These are phyloP conservation scores for Suncus etruscus DNA, from an alignment of 2,113 vertebrate species.

Conservation along the genomic window DNA sequence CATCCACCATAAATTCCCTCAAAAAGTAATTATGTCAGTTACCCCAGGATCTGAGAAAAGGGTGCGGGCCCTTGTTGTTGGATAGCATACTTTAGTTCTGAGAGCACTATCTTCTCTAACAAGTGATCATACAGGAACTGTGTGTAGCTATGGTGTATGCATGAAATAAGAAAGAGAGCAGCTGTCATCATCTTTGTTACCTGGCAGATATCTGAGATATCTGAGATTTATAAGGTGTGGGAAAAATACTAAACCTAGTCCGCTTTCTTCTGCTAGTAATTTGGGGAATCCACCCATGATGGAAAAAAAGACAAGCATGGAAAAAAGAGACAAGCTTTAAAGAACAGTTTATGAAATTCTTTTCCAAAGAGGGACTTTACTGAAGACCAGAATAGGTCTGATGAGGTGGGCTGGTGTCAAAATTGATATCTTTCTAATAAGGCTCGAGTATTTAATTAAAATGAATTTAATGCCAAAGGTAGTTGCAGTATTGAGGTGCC, in stretches of 20 bases:
- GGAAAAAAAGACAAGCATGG: too few species aligned
- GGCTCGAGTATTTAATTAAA: slow-evolving; percentile 63
- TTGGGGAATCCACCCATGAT: slow-evolving; percentile 19
- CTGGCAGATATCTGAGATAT: slow-evolving; percentile 64
- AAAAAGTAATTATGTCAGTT: neutral
- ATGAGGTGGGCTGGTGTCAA: slow-evolving; percentile 43
- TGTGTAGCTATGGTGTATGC: neutral
- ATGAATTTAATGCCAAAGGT: slow-evolving; percentile 31
- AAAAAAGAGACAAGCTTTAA: slow-evolving; percentile 9
- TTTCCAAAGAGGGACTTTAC: neutral
- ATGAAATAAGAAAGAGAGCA: slow-evolving; percentile 17
- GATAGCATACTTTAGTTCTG: neutral
- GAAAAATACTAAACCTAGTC: slow-evolving; percentile 56
- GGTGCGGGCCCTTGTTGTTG: neutral
- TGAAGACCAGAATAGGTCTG: slow-evolving; percentile 9
- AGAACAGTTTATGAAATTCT: neutral
- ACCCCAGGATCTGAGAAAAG: neutral
- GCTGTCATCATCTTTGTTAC: slow-evolving; percentile 56
- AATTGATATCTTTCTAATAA: slow-evolving; percentile 57
- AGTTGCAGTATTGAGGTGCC: neutral
- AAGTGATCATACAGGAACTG: slow-evolving; percentile 33
- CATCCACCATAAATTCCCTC: neutral
- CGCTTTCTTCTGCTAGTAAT: slow-evolving; percentile 36
- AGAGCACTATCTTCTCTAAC: neutral
- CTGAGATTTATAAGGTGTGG: slow-evolving; percentile 40